Base-by-base conservation (phyloP, 2,888 invertebrate genomes). In the Lasioglossum marginatum region DNA sequence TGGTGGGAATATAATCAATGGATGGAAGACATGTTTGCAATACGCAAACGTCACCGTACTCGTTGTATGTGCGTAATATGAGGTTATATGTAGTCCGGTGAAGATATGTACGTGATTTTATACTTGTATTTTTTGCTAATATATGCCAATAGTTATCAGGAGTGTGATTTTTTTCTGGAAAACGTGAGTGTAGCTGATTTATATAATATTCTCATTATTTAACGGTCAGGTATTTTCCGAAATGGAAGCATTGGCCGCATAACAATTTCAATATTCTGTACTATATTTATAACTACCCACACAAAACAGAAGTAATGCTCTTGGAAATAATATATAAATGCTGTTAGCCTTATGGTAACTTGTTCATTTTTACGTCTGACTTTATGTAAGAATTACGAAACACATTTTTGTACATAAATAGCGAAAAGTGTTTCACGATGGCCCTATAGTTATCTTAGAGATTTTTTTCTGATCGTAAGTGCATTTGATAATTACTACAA, bases 1-100 rank as follows among this genome's bases (percentile, higher is more conserved):
- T 92, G 88, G 88, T 89, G 89, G 91, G 87, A 91, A 91, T 91
- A 92, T 89, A 92, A 92, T 92, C 91, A 90, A 90, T 92, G 92
- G 89, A 86, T 81, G 88, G 83, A 79, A 81, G 86, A 89, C 91
- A 88, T 89, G 87, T 88, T 88, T 83, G 85, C 81, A 80, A 84
- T 83, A 88, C 85, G 91, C 85, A 89, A 88, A 77, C 84, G 85
- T 83, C 86, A 87, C 84, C 82, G 77, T 80, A 82, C 81, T 87
- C 82, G 78, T 86, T 79, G 88, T 87, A 87, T 87, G 84, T 82
- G 78, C 83, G 81, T 87, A 87, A 83, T 87, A 87, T 83, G 81
- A 87, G 79, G 83, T 87, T 87, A 87, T 81, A 83, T 72, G 77
- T 76, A 78, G 80, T 27, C 27, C 60, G 70, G 74, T 80, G 70